These are phyloP conservation scores for Heliconius eleuchia DNA, from an alignment of 1,140 invertebrate genomes.

Conservation along the genomic window DNA sequence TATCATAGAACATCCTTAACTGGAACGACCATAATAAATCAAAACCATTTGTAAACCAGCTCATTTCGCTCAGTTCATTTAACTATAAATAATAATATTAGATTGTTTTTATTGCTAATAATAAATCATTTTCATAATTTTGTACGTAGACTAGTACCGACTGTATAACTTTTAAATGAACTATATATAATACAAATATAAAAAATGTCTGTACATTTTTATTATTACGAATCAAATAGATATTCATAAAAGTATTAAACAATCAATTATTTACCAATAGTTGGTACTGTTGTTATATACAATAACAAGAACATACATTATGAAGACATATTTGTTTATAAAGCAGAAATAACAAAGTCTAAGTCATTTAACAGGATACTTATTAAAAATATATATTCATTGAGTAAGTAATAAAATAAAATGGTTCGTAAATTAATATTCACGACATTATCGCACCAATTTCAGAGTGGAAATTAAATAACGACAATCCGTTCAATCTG, in stretches of 20 bases:
- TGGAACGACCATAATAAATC: constrained; percentile 18
- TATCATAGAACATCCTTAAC: constrained; percentile 22
- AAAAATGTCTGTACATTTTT: too few species aligned
- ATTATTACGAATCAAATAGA: too few species aligned
- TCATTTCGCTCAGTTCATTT: constrained; percentile 9
- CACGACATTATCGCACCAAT: constrained; percentile 40
- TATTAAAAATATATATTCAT: constrained; percentile 1
- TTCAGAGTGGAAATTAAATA: constrained; percentile 62
- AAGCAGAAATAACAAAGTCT: neutral
- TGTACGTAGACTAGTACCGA: neutral
- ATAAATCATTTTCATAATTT: neutral
- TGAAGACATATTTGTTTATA: neutral
- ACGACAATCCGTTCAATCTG: constrained; percentile 59
- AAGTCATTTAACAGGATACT: neutral
- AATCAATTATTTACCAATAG: neutral
- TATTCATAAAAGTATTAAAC: neutral
- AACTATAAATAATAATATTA: constrained; percentile 18
- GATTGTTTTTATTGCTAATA: constrained; percentile 9
- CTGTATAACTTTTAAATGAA: too few species aligned
- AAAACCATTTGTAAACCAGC: constrained; percentile 16
- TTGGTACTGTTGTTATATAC: neutral
- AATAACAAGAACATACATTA: neutral
- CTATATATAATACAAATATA: too few species aligned
- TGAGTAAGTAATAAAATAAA: neutral
- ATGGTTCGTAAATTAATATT: constrained; percentile 1